Evolutionary conservation across 2,113 vertebrate species (phyloP).

Genomic region (Terrapene triunguis): DNA sequence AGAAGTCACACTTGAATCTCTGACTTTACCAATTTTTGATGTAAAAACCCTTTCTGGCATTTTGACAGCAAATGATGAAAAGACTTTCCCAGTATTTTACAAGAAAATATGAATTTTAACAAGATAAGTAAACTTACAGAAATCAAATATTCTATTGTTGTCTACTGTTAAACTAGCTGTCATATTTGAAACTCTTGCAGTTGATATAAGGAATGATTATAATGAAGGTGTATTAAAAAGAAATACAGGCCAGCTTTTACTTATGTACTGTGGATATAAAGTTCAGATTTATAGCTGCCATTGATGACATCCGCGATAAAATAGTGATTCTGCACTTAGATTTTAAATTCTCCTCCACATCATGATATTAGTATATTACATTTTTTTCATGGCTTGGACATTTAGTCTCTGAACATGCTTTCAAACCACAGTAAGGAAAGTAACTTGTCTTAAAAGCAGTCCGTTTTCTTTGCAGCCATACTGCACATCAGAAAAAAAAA

Average conservation of each 20-base stretch:
- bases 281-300: slow-evolving; percentile 76
- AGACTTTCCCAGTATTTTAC: slow-evolving; percentile 72
- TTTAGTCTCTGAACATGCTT: not conserved
- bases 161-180: slow-evolving; percentile 78
- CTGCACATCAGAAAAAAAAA: not conserved
- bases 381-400: not conserved
- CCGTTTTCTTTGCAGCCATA: not conserved
- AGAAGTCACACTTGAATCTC: slow-evolving; percentile 36
- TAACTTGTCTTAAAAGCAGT: not conserved
- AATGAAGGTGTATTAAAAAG: slow-evolving; percentile 79
- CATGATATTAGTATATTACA: slow-evolving; percentile 22
- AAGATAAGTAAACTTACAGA: slow-evolving; percentile 76
- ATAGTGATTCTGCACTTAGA: slow-evolving; percentile 54
- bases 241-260: slow-evolving; percentile 74
- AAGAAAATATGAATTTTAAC: slow-evolving; percentile 81
- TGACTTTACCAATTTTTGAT: slow-evolving; percentile 62
- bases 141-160: slow-evolving; percentile 75
- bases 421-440: not conserved
- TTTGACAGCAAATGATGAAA: slow-evolving; percentile 79
- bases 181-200: slow-evolving; percentile 75
- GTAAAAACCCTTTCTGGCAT: slow-evolving; percentile 63
- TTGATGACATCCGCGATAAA: slow-evolving; percentile 76
- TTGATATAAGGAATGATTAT: slow-evolving; percentile 79
- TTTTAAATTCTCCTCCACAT: slow-evolving; percentile 65
- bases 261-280: slow-evolving; percentile 75